These are phyloP conservation scores for Luffia ferchaultella DNA, from an alignment of 2,888 invertebrate species.

Conservation along the genomic window DNA sequence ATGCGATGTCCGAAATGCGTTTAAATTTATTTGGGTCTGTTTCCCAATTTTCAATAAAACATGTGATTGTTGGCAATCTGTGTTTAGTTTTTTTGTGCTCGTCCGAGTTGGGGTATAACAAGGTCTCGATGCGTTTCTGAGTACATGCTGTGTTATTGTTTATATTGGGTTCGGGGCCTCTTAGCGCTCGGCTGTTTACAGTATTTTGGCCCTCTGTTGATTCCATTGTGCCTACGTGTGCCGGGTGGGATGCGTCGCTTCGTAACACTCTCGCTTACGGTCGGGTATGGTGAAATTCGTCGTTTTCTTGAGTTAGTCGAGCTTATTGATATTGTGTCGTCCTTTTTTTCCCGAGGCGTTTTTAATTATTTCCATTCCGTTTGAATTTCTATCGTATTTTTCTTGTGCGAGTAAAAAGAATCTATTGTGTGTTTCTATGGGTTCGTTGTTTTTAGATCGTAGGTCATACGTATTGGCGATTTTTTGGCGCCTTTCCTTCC, in stretches of 20 bases:
- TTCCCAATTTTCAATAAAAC: not conserved
- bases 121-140: not conserved
- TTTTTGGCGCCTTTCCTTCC: not conserved
- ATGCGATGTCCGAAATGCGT: not conserved
- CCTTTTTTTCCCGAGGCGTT: not conserved
- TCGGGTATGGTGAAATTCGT: not conserved
- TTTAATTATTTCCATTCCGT: not conserved
- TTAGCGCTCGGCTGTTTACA: not conserved
- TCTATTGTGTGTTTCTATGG: not conserved
- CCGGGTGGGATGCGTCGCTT: not conserved
- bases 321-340: not conserved
- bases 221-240: not conserved
- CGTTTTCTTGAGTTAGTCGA: not conserved
- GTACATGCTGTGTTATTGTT: not conserved
- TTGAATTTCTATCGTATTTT: not conserved
- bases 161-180: not conserved
- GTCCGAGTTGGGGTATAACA: not conserved
- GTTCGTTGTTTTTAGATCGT: not conserved
- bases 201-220: not conserved
- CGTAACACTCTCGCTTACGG: not conserved
- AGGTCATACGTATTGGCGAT: not conserved
- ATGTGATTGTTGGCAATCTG: not conserved
- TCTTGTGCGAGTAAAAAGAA: not conserved
- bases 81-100: not conserved
- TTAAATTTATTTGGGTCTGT: not conserved